Conservation (phyloP, 92 coral and sea anemone species). For the Umimayanthus kanabou region DNA sequence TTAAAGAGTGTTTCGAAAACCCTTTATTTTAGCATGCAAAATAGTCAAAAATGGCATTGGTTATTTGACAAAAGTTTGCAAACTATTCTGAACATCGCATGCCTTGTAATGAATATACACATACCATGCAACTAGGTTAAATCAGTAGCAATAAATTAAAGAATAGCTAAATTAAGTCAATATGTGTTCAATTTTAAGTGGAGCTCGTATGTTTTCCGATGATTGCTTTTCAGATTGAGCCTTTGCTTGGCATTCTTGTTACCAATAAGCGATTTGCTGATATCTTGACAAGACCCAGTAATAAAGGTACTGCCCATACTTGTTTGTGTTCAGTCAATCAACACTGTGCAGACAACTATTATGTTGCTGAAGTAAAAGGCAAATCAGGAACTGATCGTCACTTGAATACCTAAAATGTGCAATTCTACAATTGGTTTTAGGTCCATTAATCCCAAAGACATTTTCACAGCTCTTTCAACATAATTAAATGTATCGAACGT, state of each 20-base stretch:
- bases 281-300: slow-evolving; percentile 53
- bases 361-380: background rate
- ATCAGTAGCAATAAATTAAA: background rate
- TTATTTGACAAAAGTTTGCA: background rate
- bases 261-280: slow-evolving; percentile 76
- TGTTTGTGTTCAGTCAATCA: background rate
- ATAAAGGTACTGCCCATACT: slow-evolving; percentile 39
- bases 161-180: background rate
- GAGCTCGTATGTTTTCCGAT: background rate
- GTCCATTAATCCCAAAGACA: too few species aligned
- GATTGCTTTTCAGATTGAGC: slow-evolving; percentile 68
- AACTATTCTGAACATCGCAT: background rate
- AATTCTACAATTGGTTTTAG: too few species aligned
- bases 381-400: too few species aligned
- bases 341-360: background rate
- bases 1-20: too few species aligned
- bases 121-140: too few species aligned
- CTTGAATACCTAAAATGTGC: too few species aligned
- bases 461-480: too few species aligned
- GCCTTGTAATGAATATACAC: background rate
- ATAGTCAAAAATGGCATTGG: background rate
- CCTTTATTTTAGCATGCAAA: too few species aligned
- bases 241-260: slow-evolving; percentile 77
- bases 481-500: too few species aligned
- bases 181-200: background rate